These are phyloP conservation scores for Idaea dimidiata DNA, from an alignment of 2,888 invertebrate species.

Conservation along the genomic window DNA sequence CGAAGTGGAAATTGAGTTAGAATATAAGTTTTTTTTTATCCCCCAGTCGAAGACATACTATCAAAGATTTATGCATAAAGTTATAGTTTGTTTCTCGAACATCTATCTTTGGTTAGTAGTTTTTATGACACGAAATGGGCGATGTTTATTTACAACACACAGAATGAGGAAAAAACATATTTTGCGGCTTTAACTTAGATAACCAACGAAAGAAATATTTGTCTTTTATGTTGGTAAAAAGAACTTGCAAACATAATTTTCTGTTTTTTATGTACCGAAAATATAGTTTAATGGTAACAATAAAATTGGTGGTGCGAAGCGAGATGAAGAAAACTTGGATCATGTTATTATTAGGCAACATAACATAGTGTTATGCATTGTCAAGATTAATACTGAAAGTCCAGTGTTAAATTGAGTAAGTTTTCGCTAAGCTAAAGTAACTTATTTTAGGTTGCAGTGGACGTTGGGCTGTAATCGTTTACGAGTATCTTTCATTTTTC, in stretches of 20 bases:
- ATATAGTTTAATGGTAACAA: background rate
- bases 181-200: background rate
- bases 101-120: conserved; percentile 1
- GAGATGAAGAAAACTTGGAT: background rate
- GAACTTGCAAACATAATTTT: background rate
- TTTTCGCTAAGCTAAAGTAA: too few relatives aligned
- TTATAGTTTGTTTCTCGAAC: background rate
- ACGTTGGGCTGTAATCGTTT: too few relatives aligned
- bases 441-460: too few relatives aligned
- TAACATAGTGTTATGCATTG: too few relatives aligned
- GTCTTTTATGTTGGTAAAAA: background rate
- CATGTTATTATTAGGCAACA: background rate
- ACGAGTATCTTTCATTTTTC: too few relatives aligned
- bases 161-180: background rate
- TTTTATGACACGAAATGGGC: background rate
- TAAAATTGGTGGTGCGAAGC: background rate
- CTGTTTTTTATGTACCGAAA: background rate
- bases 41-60: background rate
- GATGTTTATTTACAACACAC: background rate
- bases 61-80: background rate
- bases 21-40: conserved; percentile 1
- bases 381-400: too few relatives aligned
- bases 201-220: background rate
- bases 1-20: conserved; percentile 1
- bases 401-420: too few relatives aligned